A percentile compares a stretch with the other conserved stretches of the same genome.
These are phyloP conservation scores for Zygothrica quintamaculata DNA, from an alignment of 2,888 invertebrate genomes.

Conservation along the genomic window DNA sequence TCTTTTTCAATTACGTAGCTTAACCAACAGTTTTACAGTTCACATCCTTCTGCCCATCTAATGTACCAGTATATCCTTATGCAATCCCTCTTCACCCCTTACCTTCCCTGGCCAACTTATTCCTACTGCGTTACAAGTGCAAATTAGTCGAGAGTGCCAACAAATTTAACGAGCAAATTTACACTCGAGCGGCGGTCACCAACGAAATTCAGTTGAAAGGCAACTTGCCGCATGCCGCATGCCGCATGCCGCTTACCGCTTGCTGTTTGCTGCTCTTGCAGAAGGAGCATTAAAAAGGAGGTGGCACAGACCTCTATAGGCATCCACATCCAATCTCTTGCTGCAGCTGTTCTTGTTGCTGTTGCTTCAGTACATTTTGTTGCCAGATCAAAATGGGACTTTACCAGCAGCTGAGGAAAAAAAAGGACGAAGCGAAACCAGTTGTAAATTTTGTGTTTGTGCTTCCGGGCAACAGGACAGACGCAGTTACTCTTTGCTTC, in stretches of 20 bases:
- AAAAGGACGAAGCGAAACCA: slow-evolving; percentile 38
- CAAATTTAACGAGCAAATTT: slow-evolving; percentile 81
- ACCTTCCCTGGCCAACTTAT: slow-evolving; percentile 23
- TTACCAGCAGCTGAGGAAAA: slow-evolving; percentile 34
- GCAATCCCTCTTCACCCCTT: background rate
- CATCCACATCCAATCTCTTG: background rate
- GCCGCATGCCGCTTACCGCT: background rate
- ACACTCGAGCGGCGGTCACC: slow-evolving; percentile 71
- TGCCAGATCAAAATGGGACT: slow-evolving; percentile 56
- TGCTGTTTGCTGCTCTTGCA: no score
- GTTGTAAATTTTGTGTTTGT: slow-evolving; percentile 62
- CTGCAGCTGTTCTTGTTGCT: background rate
- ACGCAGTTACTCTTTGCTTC: slow-evolving; percentile 13
- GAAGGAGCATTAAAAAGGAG: background rate
- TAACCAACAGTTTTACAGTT: slow-evolving; percentile 31
- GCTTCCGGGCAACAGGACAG: slow-evolving; percentile 48
- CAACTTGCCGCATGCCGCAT: slow-evolving; percentile 32
- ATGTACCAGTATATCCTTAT: no score
- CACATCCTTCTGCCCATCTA: background rate
- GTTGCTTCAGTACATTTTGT: slow-evolving; percentile 23
- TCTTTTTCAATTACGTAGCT: slow-evolving; percentile 66
- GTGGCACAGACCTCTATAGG: background rate
- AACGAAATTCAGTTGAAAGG: slow-evolving; percentile 43
- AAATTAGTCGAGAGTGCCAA: slow-evolving; percentile 80
- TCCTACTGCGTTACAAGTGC: slow-evolving; percentile 74